Percentiles rank a stretch among this genome's conserved stretches.
These are phyloP conservation scores for Erinaceus europaeus DNA, from an alignment of 2,113 vertebrate genomes.

Conservation along the genomic window DNA sequence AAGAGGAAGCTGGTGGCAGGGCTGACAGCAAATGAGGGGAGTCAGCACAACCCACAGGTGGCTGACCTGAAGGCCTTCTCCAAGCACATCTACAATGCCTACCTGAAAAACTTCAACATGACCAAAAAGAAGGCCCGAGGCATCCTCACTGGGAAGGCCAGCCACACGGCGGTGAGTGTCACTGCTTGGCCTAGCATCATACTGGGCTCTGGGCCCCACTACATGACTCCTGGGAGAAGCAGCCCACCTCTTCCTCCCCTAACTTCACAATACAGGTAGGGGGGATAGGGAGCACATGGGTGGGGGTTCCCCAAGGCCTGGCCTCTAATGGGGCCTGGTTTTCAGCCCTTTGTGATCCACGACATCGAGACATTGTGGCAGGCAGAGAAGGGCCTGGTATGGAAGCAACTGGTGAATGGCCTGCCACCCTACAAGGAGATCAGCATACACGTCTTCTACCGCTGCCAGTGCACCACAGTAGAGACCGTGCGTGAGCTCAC, in stretches of 20 bases:
- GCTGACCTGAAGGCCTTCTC: constrained; percentile 94
- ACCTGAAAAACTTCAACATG: constrained; percentile 97
- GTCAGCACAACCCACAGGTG: constrained; percentile 86
- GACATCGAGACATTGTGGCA: constrained; percentile 97
- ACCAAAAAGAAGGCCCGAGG: constrained; percentile 97
- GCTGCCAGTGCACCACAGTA: constrained; percentile 97
- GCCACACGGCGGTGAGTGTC: constrained; percentile 90
- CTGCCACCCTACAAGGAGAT: constrained; percentile 95
- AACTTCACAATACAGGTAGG: background rate
- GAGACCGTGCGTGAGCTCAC: constrained; percentile 97
- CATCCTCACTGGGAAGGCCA: constrained; percentile 95
- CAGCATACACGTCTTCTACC: constrained; percentile 97
- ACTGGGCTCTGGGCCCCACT: background rate
- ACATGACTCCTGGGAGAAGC: background rate
- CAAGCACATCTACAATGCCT: constrained; percentile 95
- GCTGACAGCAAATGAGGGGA: constrained; percentile 85
- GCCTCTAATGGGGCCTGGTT: constrained; percentile 53
- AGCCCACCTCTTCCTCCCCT: background rate
- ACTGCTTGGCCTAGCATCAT: background rate
- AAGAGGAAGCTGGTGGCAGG: constrained; percentile 96
- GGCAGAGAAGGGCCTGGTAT: constrained; percentile 95
- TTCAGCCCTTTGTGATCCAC: constrained; percentile 96
- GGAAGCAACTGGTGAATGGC: constrained; percentile 93
- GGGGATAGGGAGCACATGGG: background rate
- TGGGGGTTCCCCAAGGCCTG: background rate